These are phyloP conservation scores for Dermatemys mawii DNA, from an alignment of 2,113 vertebrate species.

Conservation along the genomic window DNA sequence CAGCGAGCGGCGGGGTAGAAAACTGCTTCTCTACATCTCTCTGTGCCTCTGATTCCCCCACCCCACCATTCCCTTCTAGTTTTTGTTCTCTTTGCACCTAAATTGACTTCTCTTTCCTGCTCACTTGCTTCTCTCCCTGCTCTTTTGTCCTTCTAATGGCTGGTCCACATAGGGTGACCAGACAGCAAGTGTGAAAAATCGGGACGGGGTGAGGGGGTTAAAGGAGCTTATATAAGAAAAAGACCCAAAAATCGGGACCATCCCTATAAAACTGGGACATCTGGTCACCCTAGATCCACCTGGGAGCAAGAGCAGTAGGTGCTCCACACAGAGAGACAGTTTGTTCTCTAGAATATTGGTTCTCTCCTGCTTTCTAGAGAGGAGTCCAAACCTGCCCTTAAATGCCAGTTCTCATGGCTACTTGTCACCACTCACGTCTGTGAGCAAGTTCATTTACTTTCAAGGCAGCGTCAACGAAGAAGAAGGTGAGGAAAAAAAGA, in stretches of 20 bases:
- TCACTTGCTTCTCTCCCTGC: background rate
- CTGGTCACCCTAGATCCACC: background rate
- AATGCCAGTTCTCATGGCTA: slow-evolving; percentile 53
- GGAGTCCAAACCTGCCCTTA: slow-evolving; percentile 33
- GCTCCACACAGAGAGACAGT: background rate
- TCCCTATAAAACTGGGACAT: too few species aligned
- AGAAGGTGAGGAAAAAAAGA: slow-evolving; percentile 36
- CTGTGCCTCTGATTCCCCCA: background rate
- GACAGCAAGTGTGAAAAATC: too few species aligned
- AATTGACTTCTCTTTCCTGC: background rate
- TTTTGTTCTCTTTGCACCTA: background rate
- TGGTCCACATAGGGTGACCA: background rate
- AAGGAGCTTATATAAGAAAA: too few species aligned
- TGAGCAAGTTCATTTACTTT: slow-evolving; percentile 56
- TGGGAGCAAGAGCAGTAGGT: background rate
- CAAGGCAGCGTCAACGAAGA: slow-evolving; percentile 40
- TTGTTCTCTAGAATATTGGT: background rate
- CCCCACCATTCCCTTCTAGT: background rate
- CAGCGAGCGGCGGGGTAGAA: fast-evolving
- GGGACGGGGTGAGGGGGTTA: too few species aligned
- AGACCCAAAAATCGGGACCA: too few species aligned
- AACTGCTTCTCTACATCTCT: background rate
- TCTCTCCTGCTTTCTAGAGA: slow-evolving; percentile 59
- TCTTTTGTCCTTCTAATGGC: fast-evolving
- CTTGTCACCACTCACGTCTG: slow-evolving; percentile 1